These are phyloP conservation scores for Xanthia togata DNA, from an alignment of 2,888 invertebrate species.

Conservation along the genomic window DNA sequence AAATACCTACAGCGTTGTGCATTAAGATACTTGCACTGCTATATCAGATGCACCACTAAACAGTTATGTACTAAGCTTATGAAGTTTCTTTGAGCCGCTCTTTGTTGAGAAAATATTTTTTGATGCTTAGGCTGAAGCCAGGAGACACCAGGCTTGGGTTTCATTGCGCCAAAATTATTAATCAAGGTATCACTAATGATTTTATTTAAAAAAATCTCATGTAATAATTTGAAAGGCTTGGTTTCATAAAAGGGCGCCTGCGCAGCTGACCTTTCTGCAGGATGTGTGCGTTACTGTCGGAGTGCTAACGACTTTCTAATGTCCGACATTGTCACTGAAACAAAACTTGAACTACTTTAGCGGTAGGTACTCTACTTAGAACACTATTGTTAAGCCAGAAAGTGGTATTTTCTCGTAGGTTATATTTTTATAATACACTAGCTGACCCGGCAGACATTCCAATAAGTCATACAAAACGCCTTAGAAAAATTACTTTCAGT, in stretches of 20 bases:
- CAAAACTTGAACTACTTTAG: conserved; percentile 34
- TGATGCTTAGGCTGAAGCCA: not conserved
- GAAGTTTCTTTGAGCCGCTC: not conserved
- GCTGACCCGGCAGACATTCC: too few species aligned
- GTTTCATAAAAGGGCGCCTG: conserved; percentile 30
- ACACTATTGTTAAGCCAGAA: not conserved
- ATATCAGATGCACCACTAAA: too few species aligned
- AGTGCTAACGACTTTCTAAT: conserved; percentile 57
- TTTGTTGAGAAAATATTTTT: not conserved
- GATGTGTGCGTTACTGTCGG: conserved; percentile 40
- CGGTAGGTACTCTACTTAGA: conserved; percentile 17
- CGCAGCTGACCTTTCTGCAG: conserved; percentile 41
- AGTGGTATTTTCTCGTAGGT: not conserved
- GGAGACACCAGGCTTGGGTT: not conserved
- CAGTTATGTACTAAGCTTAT: not conserved
- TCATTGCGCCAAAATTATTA: not conserved
- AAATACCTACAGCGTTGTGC: not conserved
- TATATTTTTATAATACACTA: not conserved
- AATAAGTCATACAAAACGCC: too few species aligned
- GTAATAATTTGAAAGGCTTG: not conserved
- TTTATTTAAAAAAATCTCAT: not conserved
- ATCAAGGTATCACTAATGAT: too few species aligned
- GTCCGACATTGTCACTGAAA: conserved; percentile 43
- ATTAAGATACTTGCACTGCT: not conserved
- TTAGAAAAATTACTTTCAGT: too few species aligned